Percentiles rank a stretch among this genome's conserved stretches.
These are phyloP conservation scores for Stomatorhinus walkeri DNA, from an alignment of 2,797 vertebrate genomes.

Conservation along the genomic window DNA sequence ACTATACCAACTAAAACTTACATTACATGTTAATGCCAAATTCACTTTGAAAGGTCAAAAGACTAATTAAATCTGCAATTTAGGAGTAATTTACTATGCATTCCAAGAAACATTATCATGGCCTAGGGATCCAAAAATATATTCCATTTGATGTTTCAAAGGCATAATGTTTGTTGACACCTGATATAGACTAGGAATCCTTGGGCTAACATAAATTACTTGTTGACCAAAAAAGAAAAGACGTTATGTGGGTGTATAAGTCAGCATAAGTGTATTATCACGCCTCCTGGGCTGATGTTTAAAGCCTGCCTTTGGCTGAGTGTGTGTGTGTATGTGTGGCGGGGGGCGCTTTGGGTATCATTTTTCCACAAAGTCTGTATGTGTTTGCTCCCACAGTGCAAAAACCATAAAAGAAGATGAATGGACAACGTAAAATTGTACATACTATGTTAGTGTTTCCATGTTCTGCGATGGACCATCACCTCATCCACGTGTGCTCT, in stretches of 20 bases:
- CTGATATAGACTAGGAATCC: not conserved
- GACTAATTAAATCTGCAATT: conserved; percentile 2
- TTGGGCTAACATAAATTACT: conserved; percentile 5
- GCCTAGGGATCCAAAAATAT: not conserved
- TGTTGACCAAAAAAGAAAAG: conserved; percentile 5
- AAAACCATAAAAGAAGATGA: not conserved
- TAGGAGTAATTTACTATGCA: not conserved
- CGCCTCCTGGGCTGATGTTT: not conserved
- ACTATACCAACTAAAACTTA: not conserved
- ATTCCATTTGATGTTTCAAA: not conserved
- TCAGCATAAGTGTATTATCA: not conserved
- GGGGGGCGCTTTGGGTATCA: not conserved
- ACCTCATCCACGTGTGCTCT: not conserved
- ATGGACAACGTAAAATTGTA: not conserved
- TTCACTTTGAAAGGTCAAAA: conserved; percentile 15
- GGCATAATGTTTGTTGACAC: conserved; percentile 1
- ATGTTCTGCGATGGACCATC: not conserved
- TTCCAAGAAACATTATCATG: not conserved
- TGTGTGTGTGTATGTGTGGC: not conserved
- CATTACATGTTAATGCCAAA: not conserved
- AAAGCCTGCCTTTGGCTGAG: not conserved
- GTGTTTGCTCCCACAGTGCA: not conserved
- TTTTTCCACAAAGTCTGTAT: not conserved
- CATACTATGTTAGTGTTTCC: not conserved
- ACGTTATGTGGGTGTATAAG: not conserved